Evolutionary conservation across 2,888 invertebrate species (phyloP).

Genomic region (Poecilus cupreus): DNA sequence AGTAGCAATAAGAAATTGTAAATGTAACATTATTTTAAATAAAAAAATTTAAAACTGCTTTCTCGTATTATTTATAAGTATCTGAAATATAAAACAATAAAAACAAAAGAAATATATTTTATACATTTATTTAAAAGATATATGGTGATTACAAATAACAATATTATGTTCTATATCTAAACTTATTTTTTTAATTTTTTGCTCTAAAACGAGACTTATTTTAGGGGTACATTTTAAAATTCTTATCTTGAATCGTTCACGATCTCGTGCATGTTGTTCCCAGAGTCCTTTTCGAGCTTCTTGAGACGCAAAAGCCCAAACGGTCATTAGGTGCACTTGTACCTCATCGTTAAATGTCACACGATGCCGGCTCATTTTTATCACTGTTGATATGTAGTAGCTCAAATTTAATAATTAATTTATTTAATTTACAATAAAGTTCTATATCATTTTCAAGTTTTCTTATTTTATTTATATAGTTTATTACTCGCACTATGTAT

Average conservation of each 20-base stretch:
- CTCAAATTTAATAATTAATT: not conserved
- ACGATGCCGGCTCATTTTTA: slow-evolving; percentile 64
- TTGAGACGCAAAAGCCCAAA: slow-evolving; percentile 75
- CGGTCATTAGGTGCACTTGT: too few relatives aligned
- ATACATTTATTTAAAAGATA: too few relatives aligned
- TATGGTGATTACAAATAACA: too few relatives aligned
- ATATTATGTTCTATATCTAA: too few relatives aligned
- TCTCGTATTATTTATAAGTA: too few relatives aligned
- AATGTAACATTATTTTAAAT: too few relatives aligned
- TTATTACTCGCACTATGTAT: not conserved
- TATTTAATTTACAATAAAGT: not conserved
- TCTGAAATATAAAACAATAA: too few relatives aligned
- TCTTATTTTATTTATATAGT: not conserved
- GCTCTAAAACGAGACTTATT: not conserved
- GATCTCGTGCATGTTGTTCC: slow-evolving; percentile 77
- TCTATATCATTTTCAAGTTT: not conserved
- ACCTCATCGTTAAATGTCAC: not conserved
- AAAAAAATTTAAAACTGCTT: too few relatives aligned
- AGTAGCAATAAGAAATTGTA: too few relatives aligned
- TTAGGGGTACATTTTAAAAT: not conserved
- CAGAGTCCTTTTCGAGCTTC: slow-evolving; percentile 78
- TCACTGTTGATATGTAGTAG: slow-evolving; percentile 35
- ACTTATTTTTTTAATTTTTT: not conserved
- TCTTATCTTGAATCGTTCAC: slow-evolving; percentile 73
- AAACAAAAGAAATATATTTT: too few relatives aligned